Conservation (phyloP, 30 jellyfish, hydroid and myxozoan species). For the Mastigias papua region DNA sequence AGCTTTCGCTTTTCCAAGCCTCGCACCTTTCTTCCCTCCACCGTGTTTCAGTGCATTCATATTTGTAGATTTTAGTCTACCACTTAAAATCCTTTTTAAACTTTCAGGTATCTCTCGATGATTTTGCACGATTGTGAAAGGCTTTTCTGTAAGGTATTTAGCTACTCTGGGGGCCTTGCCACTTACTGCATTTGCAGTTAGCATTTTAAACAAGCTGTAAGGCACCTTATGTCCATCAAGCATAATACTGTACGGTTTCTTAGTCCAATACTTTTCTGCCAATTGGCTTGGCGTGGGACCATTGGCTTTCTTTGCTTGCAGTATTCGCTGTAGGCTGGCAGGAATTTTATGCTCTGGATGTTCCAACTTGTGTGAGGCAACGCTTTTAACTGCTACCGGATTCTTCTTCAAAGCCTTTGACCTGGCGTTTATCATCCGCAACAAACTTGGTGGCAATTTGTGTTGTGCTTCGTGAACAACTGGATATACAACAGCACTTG, state of each 20-base stretch:
- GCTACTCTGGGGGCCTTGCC: constrained; percentile 42
- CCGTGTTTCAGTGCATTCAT: not conserved
- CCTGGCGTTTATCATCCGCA: constrained; percentile 30
- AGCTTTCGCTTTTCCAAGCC: not conserved
- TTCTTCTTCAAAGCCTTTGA: not conserved
- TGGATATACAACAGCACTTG: not conserved
- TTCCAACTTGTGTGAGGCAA: not conserved
- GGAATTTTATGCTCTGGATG: constrained; percentile 7
- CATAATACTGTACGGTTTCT: constrained; percentile 45
- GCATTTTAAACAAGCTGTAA: constrained; percentile 25
- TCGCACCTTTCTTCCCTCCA: not conserved
- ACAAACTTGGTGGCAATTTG: constrained; percentile 32
- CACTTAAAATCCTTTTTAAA: constrained; percentile 19
- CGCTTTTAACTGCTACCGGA: not conserved
- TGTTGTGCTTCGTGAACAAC: not conserved
- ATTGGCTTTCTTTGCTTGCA: not conserved
- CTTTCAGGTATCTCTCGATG: constrained; percentile 53
- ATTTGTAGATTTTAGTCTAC: not conserved
- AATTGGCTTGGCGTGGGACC: not conserved
- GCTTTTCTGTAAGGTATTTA: constrained; percentile 21
- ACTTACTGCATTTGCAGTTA: constrained; percentile 36
- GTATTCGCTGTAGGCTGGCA: constrained; percentile 43
- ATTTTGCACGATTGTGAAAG: constrained; percentile 30
- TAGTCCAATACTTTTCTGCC: constrained; percentile 3
- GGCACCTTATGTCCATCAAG: constrained; percentile 41